Conservation (phyloP, 2,888 invertebrate species). For the Rotaria socialis region DNA sequence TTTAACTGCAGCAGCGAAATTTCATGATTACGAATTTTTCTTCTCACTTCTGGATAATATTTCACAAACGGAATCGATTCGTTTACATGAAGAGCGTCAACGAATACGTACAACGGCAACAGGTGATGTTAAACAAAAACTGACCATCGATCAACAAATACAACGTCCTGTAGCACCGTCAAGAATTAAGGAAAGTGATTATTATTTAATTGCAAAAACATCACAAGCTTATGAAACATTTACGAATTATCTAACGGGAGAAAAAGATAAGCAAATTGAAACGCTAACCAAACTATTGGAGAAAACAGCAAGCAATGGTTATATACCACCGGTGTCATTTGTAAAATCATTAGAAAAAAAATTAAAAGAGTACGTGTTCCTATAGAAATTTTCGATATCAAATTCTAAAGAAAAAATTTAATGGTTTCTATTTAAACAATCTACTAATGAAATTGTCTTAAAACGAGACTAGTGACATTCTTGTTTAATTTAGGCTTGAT, state of each 20-base stretch:
- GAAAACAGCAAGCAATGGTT: not conserved
- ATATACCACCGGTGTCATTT: not conserved
- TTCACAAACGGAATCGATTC: not conserved
- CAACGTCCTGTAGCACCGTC: not conserved
- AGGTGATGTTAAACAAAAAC: not conserved
- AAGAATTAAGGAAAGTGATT: conserved; percentile 1
- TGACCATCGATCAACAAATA: not conserved
- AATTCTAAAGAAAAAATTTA: too few relatives aligned
- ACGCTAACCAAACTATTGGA: not conserved
- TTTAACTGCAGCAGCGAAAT: conserved; percentile 5
- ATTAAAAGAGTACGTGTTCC: not conserved
- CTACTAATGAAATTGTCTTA: too few relatives aligned
- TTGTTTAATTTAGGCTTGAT: not conserved
- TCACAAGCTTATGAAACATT: conserved; percentile 17
- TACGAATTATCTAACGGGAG: not conserved
- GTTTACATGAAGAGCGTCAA: not conserved
- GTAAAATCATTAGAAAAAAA: not conserved
- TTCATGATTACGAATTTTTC: not conserved
- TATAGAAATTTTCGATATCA: not conserved
- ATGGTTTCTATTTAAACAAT: too few relatives aligned
- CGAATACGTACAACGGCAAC: not conserved
- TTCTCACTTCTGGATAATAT: not conserved
- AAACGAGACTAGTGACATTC: not conserved
- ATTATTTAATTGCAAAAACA: conserved; percentile 5
- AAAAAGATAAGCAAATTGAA: not conserved